Evolutionary conservation across 64 coral and sea anemone species (phyloP), one percentile per base, ranked within the genome.

Genomic region (Acropora tenuis): DNA sequence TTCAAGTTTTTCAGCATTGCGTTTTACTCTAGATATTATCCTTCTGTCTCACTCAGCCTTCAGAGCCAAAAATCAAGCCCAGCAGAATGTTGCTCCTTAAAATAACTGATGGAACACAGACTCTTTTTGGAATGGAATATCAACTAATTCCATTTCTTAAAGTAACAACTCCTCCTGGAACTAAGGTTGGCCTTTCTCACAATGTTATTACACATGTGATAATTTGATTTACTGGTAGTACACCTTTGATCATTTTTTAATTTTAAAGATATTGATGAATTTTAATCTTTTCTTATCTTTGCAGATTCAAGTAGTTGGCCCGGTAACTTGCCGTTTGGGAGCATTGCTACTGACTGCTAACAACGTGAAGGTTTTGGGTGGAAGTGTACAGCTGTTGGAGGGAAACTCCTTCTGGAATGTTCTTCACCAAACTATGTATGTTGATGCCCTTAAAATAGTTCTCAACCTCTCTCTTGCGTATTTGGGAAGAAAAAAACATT

Each of bases 61-160:
- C 87, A 78, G 91, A 95, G 73, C 81, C 73, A 76, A 92, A 94
- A 47, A 75, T 90, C 16, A 98, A 93, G 59, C 71, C 96, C 49
- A 93, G 87, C 57, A 84, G 96, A 59, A 98, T 98, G 96, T 69
- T 98, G 45, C 16, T 92, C 12, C 47, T 98, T 44, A 89, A 98
- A 59, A 48, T 98, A 13, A 95, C 90, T 15, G 96, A 98, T 88
- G 96, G 96, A 74, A 42, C 74, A 42, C 91, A 93, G 75, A 92
- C 30, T 52, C 75, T 98, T 5, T 84, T 82, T 80, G 96, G 93
- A 42, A 98, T 98, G 96, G 93, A 98, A 90, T 98, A 98, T 57
- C 88, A 87, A 59, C 48, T 78, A 13, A 95, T 98, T 65, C 72
- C 87, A 18, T 42, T 9, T 16, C 79, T 98, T 40, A 90, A 90